phyloP scores from a whole-genome alignment of 2,113 vertebrate genomes.

The Bubo blakistoni region DNA sequence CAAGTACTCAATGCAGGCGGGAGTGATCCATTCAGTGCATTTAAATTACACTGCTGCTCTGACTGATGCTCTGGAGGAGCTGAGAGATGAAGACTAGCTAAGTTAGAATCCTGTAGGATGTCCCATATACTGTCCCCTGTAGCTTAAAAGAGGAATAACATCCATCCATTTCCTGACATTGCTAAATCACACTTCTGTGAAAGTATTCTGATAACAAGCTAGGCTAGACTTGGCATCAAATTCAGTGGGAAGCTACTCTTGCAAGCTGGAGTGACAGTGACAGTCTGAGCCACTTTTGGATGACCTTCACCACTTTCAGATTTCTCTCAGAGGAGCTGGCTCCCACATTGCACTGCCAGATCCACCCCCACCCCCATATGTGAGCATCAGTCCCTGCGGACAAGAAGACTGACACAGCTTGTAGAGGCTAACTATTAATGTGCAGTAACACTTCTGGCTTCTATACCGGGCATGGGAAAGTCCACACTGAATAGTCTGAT shows the following conservation, averaged over 20 bases:
- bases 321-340: background rate
- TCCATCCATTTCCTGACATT: background rate
- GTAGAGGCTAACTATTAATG: slow-evolving; percentile 29
- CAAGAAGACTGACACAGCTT: background rate
- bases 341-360: slow-evolving; percentile 41
- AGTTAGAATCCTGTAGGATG: background rate
- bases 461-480: slow-evolving; percentile 54
- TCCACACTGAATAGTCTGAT: background rate
- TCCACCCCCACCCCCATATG: background rate
- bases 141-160: background rate
- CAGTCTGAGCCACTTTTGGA: slow-evolving; percentile 7
- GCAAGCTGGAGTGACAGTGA: background rate
- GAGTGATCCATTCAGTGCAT: background rate
- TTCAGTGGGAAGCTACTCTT: background rate
- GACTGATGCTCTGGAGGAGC: background rate
- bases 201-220: background rate
- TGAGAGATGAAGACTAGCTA: background rate
- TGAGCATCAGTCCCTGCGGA: slow-evolving; percentile 23
- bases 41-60: background rate
- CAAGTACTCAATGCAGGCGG: background rate
- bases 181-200: background rate
- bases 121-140: background rate
- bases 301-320: slow-evolving; percentile 23
- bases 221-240: background rate
- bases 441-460: slow-evolving; percentile 47